These are phyloP conservation scores for Parotia lawesii DNA, from an alignment of 2,113 vertebrate genomes.

Conservation along the genomic window DNA sequence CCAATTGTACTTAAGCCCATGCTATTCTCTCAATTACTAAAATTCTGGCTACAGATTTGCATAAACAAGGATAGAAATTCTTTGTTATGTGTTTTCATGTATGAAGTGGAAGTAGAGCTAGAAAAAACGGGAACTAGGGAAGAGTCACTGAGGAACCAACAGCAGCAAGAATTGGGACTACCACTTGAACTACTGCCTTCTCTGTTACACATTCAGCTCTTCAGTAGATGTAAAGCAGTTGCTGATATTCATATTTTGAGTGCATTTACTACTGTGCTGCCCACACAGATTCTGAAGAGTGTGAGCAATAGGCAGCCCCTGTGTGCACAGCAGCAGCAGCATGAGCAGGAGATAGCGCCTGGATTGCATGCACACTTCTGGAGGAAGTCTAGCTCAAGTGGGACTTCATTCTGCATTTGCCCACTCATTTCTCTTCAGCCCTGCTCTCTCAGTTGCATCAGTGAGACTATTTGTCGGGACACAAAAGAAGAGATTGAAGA, in stretches of 20 bases:
- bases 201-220: not conserved
- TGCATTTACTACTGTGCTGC: not conserved
- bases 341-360: not conserved
- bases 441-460: not conserved
- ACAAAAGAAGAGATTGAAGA: not conserved
- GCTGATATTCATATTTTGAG: not conserved
- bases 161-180: not conserved
- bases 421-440: not conserved
- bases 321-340: not conserved
- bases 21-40: not conserved
- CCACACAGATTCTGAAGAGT: not conserved
- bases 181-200: not conserved
- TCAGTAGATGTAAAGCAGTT: not conserved
- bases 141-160: not conserved
- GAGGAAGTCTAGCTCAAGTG: not conserved
- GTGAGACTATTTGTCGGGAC: not conserved
- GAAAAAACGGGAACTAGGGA: not conserved
- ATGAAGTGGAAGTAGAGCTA: not conserved
- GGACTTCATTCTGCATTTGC: not conserved
- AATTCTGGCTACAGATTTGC: not conserved
- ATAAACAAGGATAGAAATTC: not conserved
- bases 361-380: not conserved
- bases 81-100: not conserved
- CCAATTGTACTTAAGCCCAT: not conserved
- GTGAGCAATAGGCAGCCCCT: not conserved